Conservation (phyloP, 2,113 vertebrate species). For the Centropus bengalensis region DNA sequence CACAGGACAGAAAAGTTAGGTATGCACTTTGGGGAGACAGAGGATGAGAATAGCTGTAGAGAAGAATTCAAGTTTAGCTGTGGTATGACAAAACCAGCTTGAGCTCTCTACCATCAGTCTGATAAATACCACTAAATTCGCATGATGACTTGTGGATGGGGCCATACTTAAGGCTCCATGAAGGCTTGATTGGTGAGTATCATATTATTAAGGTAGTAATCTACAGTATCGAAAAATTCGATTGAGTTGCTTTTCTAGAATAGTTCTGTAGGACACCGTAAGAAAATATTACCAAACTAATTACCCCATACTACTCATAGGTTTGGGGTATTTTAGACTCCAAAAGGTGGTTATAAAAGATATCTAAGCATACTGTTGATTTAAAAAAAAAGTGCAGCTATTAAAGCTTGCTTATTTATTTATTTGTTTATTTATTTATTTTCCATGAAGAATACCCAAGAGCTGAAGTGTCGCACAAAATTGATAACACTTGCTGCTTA, state of each 20-base stretch:
- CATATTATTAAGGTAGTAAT: too few species aligned
- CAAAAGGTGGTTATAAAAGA: not conserved
- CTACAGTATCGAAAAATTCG: not conserved
- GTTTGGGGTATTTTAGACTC: not conserved
- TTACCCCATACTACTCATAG: not conserved
- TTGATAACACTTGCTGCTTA: not conserved
- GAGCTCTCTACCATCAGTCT: too few species aligned
- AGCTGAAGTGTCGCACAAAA: not conserved
- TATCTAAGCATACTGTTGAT: fast-evolving
- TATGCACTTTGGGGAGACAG: too few species aligned
- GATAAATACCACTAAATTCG: too few species aligned
- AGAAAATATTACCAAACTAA: not conserved
- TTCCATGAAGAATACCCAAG: not conserved
- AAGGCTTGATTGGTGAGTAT: too few species aligned
- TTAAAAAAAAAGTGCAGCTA: not conserved
- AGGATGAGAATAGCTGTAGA: too few species aligned
- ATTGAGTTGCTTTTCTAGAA: not conserved
- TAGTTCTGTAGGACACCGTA: not conserved
- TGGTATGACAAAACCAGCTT: too few species aligned
- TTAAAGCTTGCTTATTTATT: not conserved
- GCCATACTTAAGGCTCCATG: too few species aligned
- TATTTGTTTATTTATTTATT: not conserved
- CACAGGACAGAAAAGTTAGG: too few species aligned
- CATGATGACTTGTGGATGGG: too few species aligned
- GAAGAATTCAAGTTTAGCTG: too few species aligned